Percentiles rank a stretch among this genome's conserved stretches.
Evolutionary conservation across 2,797 vertebrate genomes (phyloP).

Genomic region (Oreochromis mossambicus): DNA sequence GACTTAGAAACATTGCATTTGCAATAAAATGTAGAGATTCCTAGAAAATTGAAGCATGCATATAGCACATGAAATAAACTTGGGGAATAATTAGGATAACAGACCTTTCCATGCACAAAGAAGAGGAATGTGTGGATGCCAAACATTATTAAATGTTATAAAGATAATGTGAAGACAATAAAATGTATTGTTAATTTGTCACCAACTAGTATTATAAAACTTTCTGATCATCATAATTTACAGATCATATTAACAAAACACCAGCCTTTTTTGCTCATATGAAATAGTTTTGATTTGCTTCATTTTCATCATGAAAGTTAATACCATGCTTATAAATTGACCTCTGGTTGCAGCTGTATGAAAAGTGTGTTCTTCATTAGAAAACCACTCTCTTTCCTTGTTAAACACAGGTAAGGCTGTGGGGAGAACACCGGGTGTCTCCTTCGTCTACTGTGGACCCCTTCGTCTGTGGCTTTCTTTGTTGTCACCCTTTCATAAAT

Average conservation of each 20-base stretch:
- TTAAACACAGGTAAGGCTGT: constrained; percentile 18
- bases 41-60: not conserved
- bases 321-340: not conserved
- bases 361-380: not conserved
- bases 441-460: constrained; percentile 34
- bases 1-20: not conserved
- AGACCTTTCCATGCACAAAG: not conserved
- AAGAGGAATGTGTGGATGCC: not conserved
- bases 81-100: not conserved
- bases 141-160: constrained; percentile 8
- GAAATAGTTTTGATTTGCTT: constrained; percentile 5
- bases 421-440: constrained; percentile 9
- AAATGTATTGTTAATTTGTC: not conserved
- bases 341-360: not conserved
- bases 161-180: not conserved
- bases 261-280: not conserved
- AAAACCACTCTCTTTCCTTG: not conserved
- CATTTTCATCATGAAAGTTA: not conserved
- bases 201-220: not conserved
- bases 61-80: not conserved
- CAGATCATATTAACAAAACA: not conserved
- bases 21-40: not conserved
- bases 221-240: not conserved
- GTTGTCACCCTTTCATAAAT: constrained; percentile 60
- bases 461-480: constrained; percentile 31